Conservation (phyloP, 2,888 invertebrate species). For the Trissoscelio sp. region DNA sequence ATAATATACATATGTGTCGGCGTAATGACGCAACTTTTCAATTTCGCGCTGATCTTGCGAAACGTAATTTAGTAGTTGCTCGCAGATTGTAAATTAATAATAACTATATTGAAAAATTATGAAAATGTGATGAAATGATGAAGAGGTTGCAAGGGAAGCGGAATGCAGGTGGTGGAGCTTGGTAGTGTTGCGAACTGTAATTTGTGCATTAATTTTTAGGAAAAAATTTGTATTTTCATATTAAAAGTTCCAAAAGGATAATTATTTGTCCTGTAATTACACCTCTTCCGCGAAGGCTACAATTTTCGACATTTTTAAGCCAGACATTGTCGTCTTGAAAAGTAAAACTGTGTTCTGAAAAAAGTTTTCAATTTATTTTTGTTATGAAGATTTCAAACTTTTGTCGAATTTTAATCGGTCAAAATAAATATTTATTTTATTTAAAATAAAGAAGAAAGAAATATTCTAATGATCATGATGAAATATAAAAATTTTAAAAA, state of each 20-base stretch:
- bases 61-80: constrained; percentile 45
- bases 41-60: constrained; percentile 32
- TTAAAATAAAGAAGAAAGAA: no score
- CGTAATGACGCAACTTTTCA: constrained; percentile 40
- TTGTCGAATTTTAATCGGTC: no score
- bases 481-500: no score
- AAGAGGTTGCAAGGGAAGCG: constrained; percentile 3
- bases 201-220: constrained; percentile 7
- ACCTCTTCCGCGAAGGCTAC: no score
- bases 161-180: constrained; percentile 17
- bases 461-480: no score
- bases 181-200: constrained; percentile 12
- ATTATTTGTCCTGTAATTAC: constrained; percentile 8
- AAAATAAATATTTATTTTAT: no score
- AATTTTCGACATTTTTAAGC: no score
- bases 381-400: no score
- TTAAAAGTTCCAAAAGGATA: background rate
- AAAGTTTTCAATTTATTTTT: no score
- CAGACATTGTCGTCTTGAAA: no score
- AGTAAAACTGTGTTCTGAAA: no score
- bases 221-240: background rate
- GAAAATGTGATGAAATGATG: constrained; percentile 37
- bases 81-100: constrained; percentile 49
- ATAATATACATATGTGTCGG: constrained; percentile 43
- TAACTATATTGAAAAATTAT: constrained; percentile 51